Evolutionary conservation across 2,113 vertebrate genomes (phyloP), one percentile per base, ranked within the genome.

Genomic region (Poeciliopsis retropinna): DNA sequence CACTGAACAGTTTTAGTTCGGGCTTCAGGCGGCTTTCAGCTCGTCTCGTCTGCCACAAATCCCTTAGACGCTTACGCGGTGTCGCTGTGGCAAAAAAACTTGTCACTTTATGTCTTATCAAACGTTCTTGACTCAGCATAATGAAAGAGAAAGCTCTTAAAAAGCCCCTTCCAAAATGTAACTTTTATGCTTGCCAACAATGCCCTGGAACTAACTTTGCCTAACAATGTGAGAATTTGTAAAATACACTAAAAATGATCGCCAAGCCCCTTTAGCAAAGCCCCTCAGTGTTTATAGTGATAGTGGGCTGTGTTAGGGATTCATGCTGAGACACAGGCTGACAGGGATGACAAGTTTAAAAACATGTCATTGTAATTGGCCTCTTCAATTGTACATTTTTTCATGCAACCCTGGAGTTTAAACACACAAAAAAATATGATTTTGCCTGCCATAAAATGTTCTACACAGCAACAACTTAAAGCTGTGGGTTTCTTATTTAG

Each of bases 31-130:
- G 29, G 73, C 72, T 67, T 34, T 60, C 81, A 37, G 34, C 73
- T 79, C 32, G 5, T 64, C 75, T 73, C 30, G 29, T 81, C 78
- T 60, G 57, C 73, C 51, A 70, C 70, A n/a, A 72, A 80, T 75
- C 82, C 82, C 72, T 64, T 67, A 78, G 76, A 88, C 80, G 60
- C 76, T 81, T 71, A 80, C 74, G 73, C 64, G 64, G 57, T 30
- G 72, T 63, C 67, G 72, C 80, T 44, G 67, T 6, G 57, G 69
- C 67, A 81, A 87, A 64, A 75, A 61, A 68, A 6, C 83, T 73
- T 89, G 90, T 91, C 91, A 86, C 86, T 84, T 88, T 30, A 13
- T 1, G 76, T 91, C 79, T 76, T 28, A 67, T 90, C 89, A 80
- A 81, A 82, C 5, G 32, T 47, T 70, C 74, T 75, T 65, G 77